These are phyloP conservation scores for Tanytarsus gracilentus DNA, from an alignment of 2,888 invertebrate species.

Conservation along the genomic window DNA sequence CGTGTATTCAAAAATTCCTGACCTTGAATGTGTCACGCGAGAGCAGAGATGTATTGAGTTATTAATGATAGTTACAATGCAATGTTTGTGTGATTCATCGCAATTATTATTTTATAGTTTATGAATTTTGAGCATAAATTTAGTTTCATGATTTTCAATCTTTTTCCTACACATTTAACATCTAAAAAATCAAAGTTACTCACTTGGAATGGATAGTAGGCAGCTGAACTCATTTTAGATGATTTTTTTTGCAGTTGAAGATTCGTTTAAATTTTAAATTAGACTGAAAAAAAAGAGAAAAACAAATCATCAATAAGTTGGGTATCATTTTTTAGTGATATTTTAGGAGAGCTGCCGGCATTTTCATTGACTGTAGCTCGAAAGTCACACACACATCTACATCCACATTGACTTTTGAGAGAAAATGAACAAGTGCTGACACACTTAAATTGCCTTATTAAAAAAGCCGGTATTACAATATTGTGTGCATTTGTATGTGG, in stretches of 20 bases:
- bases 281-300: neutral
- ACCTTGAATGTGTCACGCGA: conserved; percentile 28
- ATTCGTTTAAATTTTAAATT: neutral
- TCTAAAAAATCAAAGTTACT: conserved; percentile 38
- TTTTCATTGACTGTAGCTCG: too few relatives aligned
- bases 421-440: too few relatives aligned
- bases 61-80: neutral
- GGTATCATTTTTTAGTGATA: too few relatives aligned
- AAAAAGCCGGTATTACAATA: too few relatives aligned
- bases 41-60: neutral
- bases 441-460: too few relatives aligned
- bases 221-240: conserved; percentile 62
- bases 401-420: too few relatives aligned
- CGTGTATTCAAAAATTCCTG: neutral
- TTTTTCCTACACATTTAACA: too few relatives aligned
- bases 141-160: neutral
- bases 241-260: neutral
- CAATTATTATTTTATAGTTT: neutral
- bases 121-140: neutral
- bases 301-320: too few relatives aligned
- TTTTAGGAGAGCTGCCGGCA: too few relatives aligned
- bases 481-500: too few relatives aligned
- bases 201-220: conserved; percentile 82
- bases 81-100: too few relatives aligned
- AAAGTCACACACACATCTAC: too few relatives aligned